Percentiles rank a stretch among this genome's conserved stretches.
phyloP scores from a whole-genome alignment of 2,113 vertebrate species.

The Onychostruthus taczanowskii region DNA sequence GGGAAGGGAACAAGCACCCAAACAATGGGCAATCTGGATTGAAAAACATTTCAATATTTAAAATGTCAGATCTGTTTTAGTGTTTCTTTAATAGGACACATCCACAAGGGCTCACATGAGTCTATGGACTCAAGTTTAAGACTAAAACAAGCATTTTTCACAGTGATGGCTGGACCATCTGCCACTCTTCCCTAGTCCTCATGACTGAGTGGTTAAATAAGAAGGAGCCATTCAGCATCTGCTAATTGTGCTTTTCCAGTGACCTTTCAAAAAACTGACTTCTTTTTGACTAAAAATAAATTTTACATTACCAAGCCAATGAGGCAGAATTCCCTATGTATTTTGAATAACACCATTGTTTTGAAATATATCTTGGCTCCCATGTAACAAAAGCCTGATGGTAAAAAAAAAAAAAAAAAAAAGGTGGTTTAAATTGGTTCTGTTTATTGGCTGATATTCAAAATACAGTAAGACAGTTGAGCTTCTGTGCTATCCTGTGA shows the following conservation, averaged over 20 bases:
- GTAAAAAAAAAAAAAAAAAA: background rate
- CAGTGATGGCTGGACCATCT: background rate
- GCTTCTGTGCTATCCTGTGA: background rate
- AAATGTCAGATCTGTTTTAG: background rate
- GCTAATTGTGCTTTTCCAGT: background rate
- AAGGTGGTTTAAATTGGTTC: background rate
- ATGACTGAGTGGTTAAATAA: background rate
- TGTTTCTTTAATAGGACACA: background rate
- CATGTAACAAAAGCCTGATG: background rate
- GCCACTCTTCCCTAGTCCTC: background rate
- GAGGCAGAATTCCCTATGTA: background rate
- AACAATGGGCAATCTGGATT: background rate
- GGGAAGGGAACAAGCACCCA: background rate
- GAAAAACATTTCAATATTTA: background rate
- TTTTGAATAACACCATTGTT: conserved; percentile 21
- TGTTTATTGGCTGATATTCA: background rate
- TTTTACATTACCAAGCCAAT: background rate
- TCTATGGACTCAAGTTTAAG: background rate
- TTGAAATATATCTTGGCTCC: background rate
- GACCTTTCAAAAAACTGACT: background rate
- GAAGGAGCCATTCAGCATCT: background rate
- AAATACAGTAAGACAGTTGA: background rate
- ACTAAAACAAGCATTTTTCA: background rate
- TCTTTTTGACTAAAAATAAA: background rate
- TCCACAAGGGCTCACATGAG: background rate